Evolutionary conservation across 2,797 vertebrate genomes (phyloP), one percentile per base, ranked within the genome.

Genomic region (Sebastes goodei): DNA sequence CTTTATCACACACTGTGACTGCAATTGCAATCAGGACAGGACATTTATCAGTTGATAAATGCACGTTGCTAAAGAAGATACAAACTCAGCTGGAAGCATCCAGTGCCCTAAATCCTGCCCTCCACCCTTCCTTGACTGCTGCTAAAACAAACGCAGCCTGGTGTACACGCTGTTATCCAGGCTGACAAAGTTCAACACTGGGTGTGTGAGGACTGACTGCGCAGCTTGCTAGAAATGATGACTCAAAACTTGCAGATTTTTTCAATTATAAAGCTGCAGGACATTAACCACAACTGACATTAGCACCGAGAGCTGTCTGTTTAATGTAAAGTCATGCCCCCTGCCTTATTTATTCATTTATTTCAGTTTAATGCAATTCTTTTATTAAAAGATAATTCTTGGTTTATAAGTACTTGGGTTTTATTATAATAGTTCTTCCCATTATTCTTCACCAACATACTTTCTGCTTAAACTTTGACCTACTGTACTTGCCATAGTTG

Each of bases 161-260:
- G 10, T 78, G 61, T 15, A 12, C 32, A 52, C 6, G 17, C 74
- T 52, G 79, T 25, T 55, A 35, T 70, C 20, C 7, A 38, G 33
- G 49, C 52, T 74, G 59, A 66, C 27, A 52, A 67, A 84, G 69
- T 70, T 82, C 74, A 72, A 38, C 71, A 2, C 42, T 56, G 14
- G 49, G 52, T 55, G 52, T 27, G 70, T 42, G 56, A 12, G 30
- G n/a, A 57, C 65, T 21, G 52, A 62, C 35, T 65, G 55, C 60
- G 76, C 61, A 60, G 75, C 53, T 57, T 57, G 29, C 6, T 46
- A 68, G 62, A 85, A 72, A 70, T n/a, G 32, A 71, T 72, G 81
- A 86, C 74, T 85, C 71, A 83, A 68, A 69, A 78, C 64, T 23
- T 57, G 52, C 64, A 81, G 15, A 77, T 46, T 46, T 60, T 82